phyloP scores from a whole-genome alignment of 2,888 invertebrate species.

The Thereva nobilitata region DNA sequence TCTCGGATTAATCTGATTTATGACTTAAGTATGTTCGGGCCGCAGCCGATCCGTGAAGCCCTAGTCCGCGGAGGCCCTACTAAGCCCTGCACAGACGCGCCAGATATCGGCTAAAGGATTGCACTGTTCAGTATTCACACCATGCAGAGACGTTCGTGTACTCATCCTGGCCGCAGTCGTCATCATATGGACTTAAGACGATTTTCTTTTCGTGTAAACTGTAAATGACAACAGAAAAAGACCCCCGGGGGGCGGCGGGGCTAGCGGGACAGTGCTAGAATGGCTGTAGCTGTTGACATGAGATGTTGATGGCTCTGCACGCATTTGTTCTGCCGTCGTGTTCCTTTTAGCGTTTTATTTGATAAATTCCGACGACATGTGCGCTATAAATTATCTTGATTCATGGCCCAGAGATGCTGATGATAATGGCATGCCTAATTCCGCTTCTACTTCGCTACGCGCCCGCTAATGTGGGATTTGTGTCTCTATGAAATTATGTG shows the following conservation, averaged over 20 bases:
- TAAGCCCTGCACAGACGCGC: background rate
- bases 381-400: conserved; percentile 43
- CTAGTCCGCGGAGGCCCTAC: conserved; percentile 8
- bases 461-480: conserved; percentile 31
- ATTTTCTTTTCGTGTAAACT: too few relatives aligned
- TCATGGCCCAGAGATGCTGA: conserved; percentile 41
- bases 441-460: conserved; percentile 34
- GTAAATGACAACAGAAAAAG: too few relatives aligned
- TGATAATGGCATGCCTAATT: conserved; percentile 43
- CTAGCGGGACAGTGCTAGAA: conserved; percentile 19
- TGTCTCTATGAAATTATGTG: conserved; percentile 16
- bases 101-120: too few relatives aligned
- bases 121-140: too few relatives aligned
- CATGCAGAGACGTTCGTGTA: too few relatives aligned
- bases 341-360: conserved; percentile 41
- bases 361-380: conserved; percentile 44
- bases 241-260: background rate
- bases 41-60: conserved; percentile 31
- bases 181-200: background rate
- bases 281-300: conserved; percentile 20
- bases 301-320: conserved; percentile 34
- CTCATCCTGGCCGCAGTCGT: background rate
- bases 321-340: conserved; percentile 34
- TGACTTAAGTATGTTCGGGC: conserved; percentile 36
- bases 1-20: conserved; percentile 42